Percentiles rank a stretch among this genome's conserved stretches.
These are phyloP conservation scores for Melikaiella ostensackeni DNA, from an alignment of 2,888 invertebrate species.

Conservation along the genomic window DNA sequence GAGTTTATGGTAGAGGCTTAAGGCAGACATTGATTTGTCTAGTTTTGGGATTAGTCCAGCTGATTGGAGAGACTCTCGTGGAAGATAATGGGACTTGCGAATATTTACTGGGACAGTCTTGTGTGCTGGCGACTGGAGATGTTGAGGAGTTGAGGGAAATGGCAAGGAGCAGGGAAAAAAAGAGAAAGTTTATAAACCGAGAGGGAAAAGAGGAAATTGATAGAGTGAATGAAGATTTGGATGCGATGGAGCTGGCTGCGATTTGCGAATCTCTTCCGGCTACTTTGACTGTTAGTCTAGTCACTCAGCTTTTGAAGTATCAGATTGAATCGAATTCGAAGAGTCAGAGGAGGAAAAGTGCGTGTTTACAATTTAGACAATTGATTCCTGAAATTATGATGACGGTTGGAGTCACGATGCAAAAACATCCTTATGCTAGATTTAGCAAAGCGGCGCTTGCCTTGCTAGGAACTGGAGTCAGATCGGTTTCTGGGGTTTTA, in stretches of 20 bases:
- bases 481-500: slow-evolving; percentile 61
- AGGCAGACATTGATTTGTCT: slow-evolving; percentile 70
- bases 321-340: slow-evolving; percentile 53
- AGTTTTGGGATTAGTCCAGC: slow-evolving; percentile 68
- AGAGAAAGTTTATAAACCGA: slow-evolving; percentile 54
- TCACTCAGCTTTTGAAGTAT: slow-evolving; percentile 62
- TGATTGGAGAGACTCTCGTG: slow-evolving; percentile 65
- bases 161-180: slow-evolving; percentile 56
- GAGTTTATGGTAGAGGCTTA: slow-evolving; percentile 67
- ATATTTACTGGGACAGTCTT: slow-evolving; percentile 69
- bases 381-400: slow-evolving; percentile 70
- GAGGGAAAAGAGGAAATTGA: slow-evolving; percentile 43
- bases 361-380: slow-evolving; percentile 67
- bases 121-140: slow-evolving; percentile 68
- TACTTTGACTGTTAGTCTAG: slow-evolving; percentile 69
- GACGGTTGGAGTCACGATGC: slow-evolving; percentile 68
- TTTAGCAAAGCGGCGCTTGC: slow-evolving; percentile 71
- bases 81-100: slow-evolving; percentile 67
- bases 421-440: slow-evolving; percentile 67
- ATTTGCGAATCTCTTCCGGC: slow-evolving; percentile 69
- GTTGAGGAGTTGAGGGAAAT: slow-evolving; percentile 68
- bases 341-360: slow-evolving; percentile 55
- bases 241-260: slow-evolving; percentile 56
- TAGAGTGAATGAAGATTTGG: slow-evolving; percentile 42
- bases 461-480: slow-evolving; percentile 67